Evolutionary conservation across 1,140 invertebrate genomes (phyloP).

Genomic region (Caerostris extrusa): DNA sequence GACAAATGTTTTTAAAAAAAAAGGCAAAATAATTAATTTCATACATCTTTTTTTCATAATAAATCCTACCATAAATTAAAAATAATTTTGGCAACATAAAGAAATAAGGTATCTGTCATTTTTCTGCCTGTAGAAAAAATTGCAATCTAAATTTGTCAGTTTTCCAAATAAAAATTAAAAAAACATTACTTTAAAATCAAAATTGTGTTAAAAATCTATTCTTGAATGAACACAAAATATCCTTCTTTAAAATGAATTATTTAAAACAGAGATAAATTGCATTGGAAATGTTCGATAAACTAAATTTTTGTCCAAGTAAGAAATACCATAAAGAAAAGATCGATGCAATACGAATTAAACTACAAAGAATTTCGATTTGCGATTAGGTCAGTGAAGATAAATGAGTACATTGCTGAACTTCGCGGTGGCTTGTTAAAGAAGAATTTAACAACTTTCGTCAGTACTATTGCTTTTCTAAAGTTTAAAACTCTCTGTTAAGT

Average conservation of each 20-base stretch:
- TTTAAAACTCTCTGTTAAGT: conserved; percentile 1
- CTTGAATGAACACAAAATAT: too few species aligned
- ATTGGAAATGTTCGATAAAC: background rate
- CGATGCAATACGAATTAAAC: background rate
- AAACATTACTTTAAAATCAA: background rate
- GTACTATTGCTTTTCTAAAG: background rate
- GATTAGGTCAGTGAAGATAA: conserved; percentile 27
- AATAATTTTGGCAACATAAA: too few species aligned
- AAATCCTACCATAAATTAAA: too few species aligned
- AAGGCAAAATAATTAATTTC: too few species aligned
- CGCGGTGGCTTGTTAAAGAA: conserved; percentile 7
- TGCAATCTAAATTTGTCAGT: too few species aligned
- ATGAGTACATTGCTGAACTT: conserved; percentile 11
- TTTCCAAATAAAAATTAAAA: too few species aligned
- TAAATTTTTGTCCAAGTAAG: background rate
- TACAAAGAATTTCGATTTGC: background rate
- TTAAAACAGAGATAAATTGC: background rate
- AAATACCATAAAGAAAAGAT: background rate
- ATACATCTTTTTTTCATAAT: too few species aligned
- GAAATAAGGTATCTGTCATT: too few species aligned
- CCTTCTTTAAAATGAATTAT: too few species aligned
- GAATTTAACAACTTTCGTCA: background rate
- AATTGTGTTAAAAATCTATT: background rate
- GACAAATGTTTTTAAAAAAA: too few species aligned
- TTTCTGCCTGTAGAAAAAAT: too few species aligned